A percentile compares a stretch with the other conserved stretches of the same genome.
Conservation (phyloP, 1,140 invertebrate genomes). For the Zaprionus nigranus region DNA sequence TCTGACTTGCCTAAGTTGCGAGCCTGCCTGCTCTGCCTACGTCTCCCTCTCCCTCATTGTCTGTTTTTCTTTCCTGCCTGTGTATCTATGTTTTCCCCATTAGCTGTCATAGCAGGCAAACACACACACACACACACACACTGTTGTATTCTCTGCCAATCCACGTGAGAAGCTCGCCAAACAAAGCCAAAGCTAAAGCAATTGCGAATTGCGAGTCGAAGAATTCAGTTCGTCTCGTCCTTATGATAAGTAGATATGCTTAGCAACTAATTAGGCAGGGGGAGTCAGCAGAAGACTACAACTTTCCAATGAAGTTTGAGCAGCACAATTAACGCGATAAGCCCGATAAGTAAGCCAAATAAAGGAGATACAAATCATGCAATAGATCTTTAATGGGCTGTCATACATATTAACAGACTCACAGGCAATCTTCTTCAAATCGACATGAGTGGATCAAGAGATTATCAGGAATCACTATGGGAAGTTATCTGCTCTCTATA, state of each 20-base stretch:
- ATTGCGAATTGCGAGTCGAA: conserved; percentile 5
- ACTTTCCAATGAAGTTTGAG: background rate
- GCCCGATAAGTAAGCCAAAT: background rate
- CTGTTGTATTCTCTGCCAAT: conserved; percentile 16
- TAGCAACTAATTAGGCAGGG: background rate
- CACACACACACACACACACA: conserved; percentile 20
- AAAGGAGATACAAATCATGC: background rate
- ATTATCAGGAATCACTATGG: background rate
- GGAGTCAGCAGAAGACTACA: background rate
- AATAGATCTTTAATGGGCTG: background rate
- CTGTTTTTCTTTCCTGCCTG: conserved; percentile 3
- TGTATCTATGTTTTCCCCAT: conserved; percentile 39
- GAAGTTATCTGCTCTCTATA: too few relatives aligned
- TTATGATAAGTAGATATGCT: background rate
- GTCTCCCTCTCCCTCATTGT: background rate
- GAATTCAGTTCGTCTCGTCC: background rate
- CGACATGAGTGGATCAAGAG: background rate
- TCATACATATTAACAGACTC: background rate
- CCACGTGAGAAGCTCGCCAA: conserved; percentile 3
- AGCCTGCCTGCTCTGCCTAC: background rate
- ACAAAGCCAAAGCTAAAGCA: conserved; percentile 1
- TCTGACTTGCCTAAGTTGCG: background rate
- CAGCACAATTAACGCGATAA: background rate
- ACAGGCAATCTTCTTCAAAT: background rate
- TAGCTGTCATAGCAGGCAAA: conserved; percentile 30